Base-by-base conservation (phyloP, 1,140 invertebrate genomes). In the Euura saliciscinereae region DNA sequence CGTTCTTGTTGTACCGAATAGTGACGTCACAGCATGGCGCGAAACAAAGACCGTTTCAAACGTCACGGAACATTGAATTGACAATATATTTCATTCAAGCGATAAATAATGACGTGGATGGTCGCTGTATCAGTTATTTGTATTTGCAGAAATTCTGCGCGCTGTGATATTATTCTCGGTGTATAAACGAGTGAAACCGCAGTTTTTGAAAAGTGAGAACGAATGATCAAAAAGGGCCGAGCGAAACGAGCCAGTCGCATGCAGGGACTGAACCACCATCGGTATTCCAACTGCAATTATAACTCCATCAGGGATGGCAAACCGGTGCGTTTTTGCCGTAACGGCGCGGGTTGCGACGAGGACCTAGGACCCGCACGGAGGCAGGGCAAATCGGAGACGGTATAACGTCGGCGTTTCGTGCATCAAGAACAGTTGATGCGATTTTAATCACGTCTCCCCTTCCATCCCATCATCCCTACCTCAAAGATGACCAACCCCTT, bases 321-420 rank as follows among this genome's bases (percentile, higher is more conserved):
- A 59, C 51, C 51, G 51, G 51, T 59, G 13, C 71, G 78, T 80
- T 82, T 83, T 83, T 84, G 77, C 78, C 71, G 76, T 42, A 68
- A 28, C 28, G 28, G 28, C 28, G 28, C 28, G 28, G 28, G 28
- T 28, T 28, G 28, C 28, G 28, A 65, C 68, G 70, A 72, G 70
- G 68, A 68, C 28, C 28, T 28, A 71, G 65, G 67, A 74, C 45
- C 73, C 43, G 45, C 68, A 72, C 74, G 69, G 73, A 67, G 71
- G 73, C 66, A 71, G 70, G 75, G 64, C 45, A 66, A 59, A 44
- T 28, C 28, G 74, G 73, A 70, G 76, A 72, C 71, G 51, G 70
- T 64, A 76, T 80, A 83, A 84, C 82, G 82, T 76, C 78, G 78
- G 73, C 70, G 79, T 83, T 83, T 80, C 80, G 83, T 83, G 80